Evolutionary conservation across 2,888 invertebrate genomes (phyloP), one percentile per base, ranked within the genome.

Genomic region (Sphaerophoria rueppellii): DNA sequence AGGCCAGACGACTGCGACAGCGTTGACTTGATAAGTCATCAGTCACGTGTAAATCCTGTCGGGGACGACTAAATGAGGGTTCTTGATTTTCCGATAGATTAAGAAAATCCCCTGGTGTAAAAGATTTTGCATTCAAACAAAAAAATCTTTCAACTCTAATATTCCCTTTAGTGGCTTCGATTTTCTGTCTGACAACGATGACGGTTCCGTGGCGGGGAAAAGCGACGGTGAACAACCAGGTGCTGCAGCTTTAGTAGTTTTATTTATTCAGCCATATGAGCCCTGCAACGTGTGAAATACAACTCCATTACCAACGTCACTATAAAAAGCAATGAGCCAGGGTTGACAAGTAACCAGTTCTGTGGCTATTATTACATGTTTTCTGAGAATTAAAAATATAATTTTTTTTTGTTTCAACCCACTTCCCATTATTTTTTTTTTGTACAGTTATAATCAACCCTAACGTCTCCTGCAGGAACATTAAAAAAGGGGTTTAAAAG

Each of bases 311-410:
- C 54, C 40, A 40, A 7, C 43, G 9, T 11, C 6, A 3, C 9
- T 32, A 60, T 40, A 34, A 40, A 61, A 37, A 60, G 72, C 61
- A 71, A 82, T 61, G 77, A 72, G 76, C 37, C 24, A 34, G 57
- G 63, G 80, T 54, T 75, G 80, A 74, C 54, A 61, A 70, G 70
- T 71, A 70, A 58, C 76, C 40, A 65, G 40, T 46, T 61, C 55
- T 73, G 61, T 40, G 50, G 82, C 78, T 82, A 78, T 24, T 24
- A 82, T 78, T 78, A 74, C 73, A 74, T 74, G 63, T 54, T 78
- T 58, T 73, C 63, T 61, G 73, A 52, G 35, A 61, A 50, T 60
- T 58, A 69, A 32, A 63, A 58, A 32, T 57, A 9, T 35, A 55
- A 63, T 70, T 73, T 52, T 40, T 63, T 70, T 73, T 57, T 40